Evolutionary conservation across 2,797 vertebrate species (phyloP), one percentile per base, ranked within the genome.

Genomic region (Pantherophis vulpinus): DNA sequence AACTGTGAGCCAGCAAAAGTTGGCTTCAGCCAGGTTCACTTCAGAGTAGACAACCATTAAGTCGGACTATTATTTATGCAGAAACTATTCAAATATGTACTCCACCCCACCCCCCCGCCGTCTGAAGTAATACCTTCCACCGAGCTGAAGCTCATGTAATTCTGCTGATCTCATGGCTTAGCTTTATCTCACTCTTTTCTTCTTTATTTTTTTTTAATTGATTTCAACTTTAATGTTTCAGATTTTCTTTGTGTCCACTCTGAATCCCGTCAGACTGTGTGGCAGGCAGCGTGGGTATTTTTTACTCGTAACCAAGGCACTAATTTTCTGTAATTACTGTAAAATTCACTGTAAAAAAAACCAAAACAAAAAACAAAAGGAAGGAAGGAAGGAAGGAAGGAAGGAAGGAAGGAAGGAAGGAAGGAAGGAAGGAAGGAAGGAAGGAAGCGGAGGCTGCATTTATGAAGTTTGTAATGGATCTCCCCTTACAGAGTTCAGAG

Each of bases 391-490:
- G 60, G 12, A 74, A 74, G 16, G 47, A 47, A 47, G 47, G 7
- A 79, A 88, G 8, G 54, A 61, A 20, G n/a, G 5, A 32, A 70
- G 60, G 12, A 74, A 74, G 16, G 47, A 66, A 66, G 10, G 12
- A 32, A 70, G 60, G 12, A 74, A 74, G 2, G 5, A 32, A 70
- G 60, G 12, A 74, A 74, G 16, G 47, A 47, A 47, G 47, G 7
- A 79, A 88, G 8, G 54, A 61, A 20, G n/a, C 3, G 23, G 47
- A 47, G n/a, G 8, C 54, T 86, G 27, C 58, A 16, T 93, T 86
- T 91, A 63, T 89, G 87, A 91, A 93, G 23, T 91, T 32, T 58
- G 70, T 86, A 42, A 74, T 51, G 47, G 58, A 93, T 86, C 58
- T 58, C 58, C 47, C 87, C 47, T 88, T 27, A 32, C 91, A 66